Base-by-base conservation (phyloP, 1,140 invertebrate genomes). In the Trialeurodes vaporariorum region DNA sequence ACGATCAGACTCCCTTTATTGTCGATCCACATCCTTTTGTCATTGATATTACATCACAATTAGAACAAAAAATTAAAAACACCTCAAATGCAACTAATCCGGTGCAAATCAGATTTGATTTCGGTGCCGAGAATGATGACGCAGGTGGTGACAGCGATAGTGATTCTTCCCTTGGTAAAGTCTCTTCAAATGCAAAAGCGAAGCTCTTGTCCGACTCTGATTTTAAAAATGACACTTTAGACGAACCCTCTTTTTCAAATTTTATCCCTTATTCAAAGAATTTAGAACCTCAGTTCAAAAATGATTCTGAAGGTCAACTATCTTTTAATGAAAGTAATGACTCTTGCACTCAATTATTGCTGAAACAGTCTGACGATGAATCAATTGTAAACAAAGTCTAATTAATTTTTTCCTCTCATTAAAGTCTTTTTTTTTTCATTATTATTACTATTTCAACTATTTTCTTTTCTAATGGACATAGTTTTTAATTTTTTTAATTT, bases 71-170 rank as follows among this genome's bases (percentile, higher is more conserved):
- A 49, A 17, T 49, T 5, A 49, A 17, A 5, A 49, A 49, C 5
- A 17, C 5, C 17, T 9, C 5, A 5, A 17, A 17, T 5, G 17
- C 5, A 5, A 2, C 49, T 66, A 72, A 74, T 66, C 73, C 71
- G 34, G 69, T 72, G 26, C 70, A 73, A 66, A 74, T 73, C 23
- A 59, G 71, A 24, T 68, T 73, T 22, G 71, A 72, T 68, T 73
- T 72, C 65, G 62, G 34, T 49, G 34, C 34, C 17, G 34, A 49
- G 17, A 17, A 5, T 49, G 17, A 49, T 49, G 34, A 17, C 34
- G 5, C 34, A 9, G 34, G 34, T 49, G 34, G 34, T 5, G 34
- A 49, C 5, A 49, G 34, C 34, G 34, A 49, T 17, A 49, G 34
- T 17, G 34, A 49, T 17, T 49, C 17, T 5, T 9, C 34, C 34